Evolutionary conservation across 2,113 vertebrate genomes (phyloP), one percentile per base, ranked within the genome.

Genomic region (Sterrhoptilus dennistouni): DNA sequence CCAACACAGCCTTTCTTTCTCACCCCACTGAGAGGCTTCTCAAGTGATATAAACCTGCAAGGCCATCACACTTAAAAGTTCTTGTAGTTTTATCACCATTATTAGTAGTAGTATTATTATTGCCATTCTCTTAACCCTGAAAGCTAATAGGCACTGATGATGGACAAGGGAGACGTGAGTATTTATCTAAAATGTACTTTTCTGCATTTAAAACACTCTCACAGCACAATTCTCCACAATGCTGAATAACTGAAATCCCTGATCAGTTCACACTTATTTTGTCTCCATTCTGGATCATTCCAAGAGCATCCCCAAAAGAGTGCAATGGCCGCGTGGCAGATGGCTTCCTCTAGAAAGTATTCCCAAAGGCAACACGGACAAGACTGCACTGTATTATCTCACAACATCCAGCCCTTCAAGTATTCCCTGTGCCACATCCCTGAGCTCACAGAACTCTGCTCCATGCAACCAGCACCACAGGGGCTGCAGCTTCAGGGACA

Each of bases 181-280:
- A 35, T 56, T 75, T 52, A 61, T 75, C 79, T 80, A 89, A 87
- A 91, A 70, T 65, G 18, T 53, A 64, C 29, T 89, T 71, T 18
- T 96, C 57, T 81, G 63, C 21, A 83, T n/a, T 29, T 78, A 57
- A 74, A 84, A 78, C 44, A 61, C 23, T 63, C 79, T n/a, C 38
- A 85, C 12, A 85, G 21, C 16, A 20, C 49, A 71, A 35, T 78
- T 63, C 42, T 83, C 35, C 71, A 35, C 33, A 57, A 23, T 16
- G 45, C 16, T 53, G 57, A 61, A 70, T 23, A 75, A 14, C 38
- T 59, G 44, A 80, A 83, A 69, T 69, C 40, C 40, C 59, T 61
- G n/a, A 56, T 35, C 33, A 27, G 18, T 56, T 87, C 78, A 87
- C 33, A 16, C 10, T 69, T 85, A 53, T 8, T 66, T 49, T 75